phyloP scores from a whole-genome alignment of 2,797 vertebrate genomes.

The Miichthys miiuy region DNA sequence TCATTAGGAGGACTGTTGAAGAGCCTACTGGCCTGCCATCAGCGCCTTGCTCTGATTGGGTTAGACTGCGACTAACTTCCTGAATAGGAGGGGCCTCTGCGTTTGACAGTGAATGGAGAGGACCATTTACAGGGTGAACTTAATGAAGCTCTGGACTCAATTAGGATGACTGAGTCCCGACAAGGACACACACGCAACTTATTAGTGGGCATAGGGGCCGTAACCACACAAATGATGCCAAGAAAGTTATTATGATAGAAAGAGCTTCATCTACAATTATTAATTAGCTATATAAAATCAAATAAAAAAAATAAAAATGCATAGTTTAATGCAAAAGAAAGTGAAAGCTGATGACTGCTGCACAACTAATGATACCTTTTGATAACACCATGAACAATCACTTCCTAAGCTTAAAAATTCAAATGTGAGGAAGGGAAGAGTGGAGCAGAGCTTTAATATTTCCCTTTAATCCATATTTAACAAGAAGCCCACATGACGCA shows the following conservation, averaged over 20 bases:
- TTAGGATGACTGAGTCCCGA: slow-evolving; percentile 38
- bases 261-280: slow-evolving; percentile 14
- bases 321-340: slow-evolving; percentile 1
- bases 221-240: slow-evolving; percentile 32
- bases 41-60: slow-evolving; percentile 64
- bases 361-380: neutral
- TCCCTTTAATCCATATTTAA: slow-evolving; percentile 51
- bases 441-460: slow-evolving; percentile 35
- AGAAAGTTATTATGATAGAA: slow-evolving; percentile 20
- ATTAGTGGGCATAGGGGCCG: slow-evolving; percentile 22
- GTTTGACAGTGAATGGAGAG: slow-evolving; percentile 28
- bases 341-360: neutral
- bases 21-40: slow-evolving; percentile 62
- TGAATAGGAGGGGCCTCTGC: slow-evolving; percentile 50
- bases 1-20: slow-evolving; percentile 76
- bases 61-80: slow-evolving; percentile 59
- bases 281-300: slow-evolving; percentile 3
- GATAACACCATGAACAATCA: neutral
- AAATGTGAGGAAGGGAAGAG: slow-evolving; percentile 1
- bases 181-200: slow-evolving; percentile 38
- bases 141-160: slow-evolving; percentile 61
- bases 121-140: slow-evolving; percentile 45
- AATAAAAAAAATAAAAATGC: slow-evolving; percentile 5
- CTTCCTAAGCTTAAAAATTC: slow-evolving; percentile 13
- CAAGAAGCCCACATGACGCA: slow-evolving; percentile 31